These are phyloP conservation scores for Agonum fuliginosum DNA, from an alignment of 2,888 invertebrate genomes.

Conservation along the genomic window DNA sequence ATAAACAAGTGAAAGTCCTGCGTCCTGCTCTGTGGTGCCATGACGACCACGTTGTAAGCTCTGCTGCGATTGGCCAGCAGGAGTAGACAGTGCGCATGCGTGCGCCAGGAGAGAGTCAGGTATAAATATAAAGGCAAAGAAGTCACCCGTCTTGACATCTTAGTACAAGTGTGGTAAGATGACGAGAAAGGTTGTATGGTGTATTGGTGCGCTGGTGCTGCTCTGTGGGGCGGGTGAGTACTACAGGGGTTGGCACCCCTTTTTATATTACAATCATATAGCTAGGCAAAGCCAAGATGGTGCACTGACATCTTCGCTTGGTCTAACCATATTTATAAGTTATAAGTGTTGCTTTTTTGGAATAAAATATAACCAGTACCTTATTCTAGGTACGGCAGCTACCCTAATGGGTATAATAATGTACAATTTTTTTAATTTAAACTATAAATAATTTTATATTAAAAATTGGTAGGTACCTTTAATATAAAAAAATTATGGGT, in stretches of 20 bases:
- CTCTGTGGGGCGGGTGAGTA: constrained; percentile 11
- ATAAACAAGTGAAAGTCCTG: neutral
- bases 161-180: constrained; percentile 22
- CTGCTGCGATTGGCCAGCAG: neutral
- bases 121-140: constrained; percentile 37
- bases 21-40: neutral
- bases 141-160: constrained; percentile 28
- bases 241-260: neutral
- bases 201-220: constrained; percentile 22
- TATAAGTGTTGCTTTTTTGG: no score
- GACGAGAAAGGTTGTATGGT: constrained; percentile 16
- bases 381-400: no score
- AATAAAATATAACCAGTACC: no score
- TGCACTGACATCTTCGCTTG: no score
- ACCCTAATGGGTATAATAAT: no score
- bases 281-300: no score
- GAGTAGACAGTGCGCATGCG: neutral
- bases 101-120: constrained; percentile 7
- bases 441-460: no score
- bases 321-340: no score
- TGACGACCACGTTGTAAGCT: neutral
- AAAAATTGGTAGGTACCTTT: no score
- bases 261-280: no score
- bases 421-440: no score
- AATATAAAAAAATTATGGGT: no score